These are phyloP conservation scores for Streptopelia turtur DNA, from an alignment of 2,797 vertebrate species.

Conservation along the genomic window DNA sequence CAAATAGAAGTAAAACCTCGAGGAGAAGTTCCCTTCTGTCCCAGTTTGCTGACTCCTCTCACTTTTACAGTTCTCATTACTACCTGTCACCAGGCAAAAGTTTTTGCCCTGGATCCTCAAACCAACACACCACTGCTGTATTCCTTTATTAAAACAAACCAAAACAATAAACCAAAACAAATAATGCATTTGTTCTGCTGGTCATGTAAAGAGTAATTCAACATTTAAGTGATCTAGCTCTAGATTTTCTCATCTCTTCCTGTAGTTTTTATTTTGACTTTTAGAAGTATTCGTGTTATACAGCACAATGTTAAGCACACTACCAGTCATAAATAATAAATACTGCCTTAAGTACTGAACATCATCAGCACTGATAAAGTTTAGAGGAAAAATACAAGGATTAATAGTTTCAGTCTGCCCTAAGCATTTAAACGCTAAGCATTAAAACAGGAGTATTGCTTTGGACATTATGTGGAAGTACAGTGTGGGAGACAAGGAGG, in stretches of 20 bases:
- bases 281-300: neutral
- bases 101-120: neutral
- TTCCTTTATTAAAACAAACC: neutral
- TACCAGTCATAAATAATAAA: neutral
- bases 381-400: neutral
- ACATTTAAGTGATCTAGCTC: neutral
- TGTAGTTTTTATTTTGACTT: neutral
- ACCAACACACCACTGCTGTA: neutral
- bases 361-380: neutral
- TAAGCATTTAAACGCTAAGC: neutral
- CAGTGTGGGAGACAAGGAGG: fast-evolving
- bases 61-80: neutral
- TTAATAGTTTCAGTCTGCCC: neutral
- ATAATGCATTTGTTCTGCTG: neutral
- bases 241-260: neutral
- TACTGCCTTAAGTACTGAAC: neutral
- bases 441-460: neutral
- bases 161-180: no score
- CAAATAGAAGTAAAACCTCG: neutral
- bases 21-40: neutral
- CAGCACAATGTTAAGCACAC: neutral
- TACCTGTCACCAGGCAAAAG: neutral
- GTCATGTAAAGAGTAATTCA: neutral
- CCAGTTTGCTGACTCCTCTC: neutral
- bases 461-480: fast-evolving